Evolutionary conservation across 2,113 vertebrate species (phyloP).

Genomic region (Sinocyclocheilus anshuiensis): DNA sequence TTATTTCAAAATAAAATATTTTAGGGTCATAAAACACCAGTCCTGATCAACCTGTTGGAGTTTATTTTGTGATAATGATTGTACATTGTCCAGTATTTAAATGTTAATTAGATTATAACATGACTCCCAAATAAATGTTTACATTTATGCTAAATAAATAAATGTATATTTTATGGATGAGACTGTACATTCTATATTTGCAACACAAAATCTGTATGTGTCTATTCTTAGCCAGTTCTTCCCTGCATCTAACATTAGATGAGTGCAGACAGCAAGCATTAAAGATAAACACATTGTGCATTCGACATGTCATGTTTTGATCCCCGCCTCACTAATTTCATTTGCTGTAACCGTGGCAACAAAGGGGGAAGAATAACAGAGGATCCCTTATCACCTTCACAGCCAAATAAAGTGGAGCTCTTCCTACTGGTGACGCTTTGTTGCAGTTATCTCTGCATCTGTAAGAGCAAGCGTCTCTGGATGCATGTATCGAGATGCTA

Average conservation of each 20-base stretch:
- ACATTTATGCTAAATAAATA: background rate
- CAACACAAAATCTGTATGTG: background rate
- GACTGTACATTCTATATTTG: background rate
- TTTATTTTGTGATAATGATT: background rate
- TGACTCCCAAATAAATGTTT: background rate
- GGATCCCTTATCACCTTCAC: slow-evolving; percentile 21
- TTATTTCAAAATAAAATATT: background rate
- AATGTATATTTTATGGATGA: background rate
- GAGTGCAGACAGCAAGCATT: background rate
- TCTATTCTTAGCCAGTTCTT: background rate
- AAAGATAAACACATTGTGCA: slow-evolving; percentile 14
- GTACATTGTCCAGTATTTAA: background rate
- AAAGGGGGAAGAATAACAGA: slow-evolving; percentile 36
- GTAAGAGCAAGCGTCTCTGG: slow-evolving; percentile 41
- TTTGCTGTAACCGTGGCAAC: slow-evolving; percentile 35
- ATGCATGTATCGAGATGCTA: slow-evolving; percentile 47
- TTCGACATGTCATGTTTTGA: slow-evolving; percentile 38
- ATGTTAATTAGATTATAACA: background rate
- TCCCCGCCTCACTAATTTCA: slow-evolving; percentile 26
- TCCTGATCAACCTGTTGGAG: background rate
- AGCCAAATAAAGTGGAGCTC: slow-evolving; percentile 27
- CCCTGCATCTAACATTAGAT: background rate
- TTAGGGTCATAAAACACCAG: background rate
- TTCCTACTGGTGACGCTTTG: slow-evolving; percentile 53
- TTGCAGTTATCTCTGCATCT: slow-evolving; percentile 67